phyloP scores from a whole-genome alignment of 2,113 vertebrate species.

The Melanerpes aurifrons region DNA sequence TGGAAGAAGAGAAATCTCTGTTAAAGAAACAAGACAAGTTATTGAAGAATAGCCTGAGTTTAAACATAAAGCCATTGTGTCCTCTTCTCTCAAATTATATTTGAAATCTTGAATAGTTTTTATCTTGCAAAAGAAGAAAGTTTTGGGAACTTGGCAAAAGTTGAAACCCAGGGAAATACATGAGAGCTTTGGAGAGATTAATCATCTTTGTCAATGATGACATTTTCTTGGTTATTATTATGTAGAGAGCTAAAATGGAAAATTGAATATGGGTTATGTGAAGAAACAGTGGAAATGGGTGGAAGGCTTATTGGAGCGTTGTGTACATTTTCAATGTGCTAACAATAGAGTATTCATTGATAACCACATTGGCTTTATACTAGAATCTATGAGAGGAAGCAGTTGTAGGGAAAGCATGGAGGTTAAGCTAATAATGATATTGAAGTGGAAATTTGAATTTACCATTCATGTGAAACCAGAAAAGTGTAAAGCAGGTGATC shows the following conservation, averaged over 20 bases:
- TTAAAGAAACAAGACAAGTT: neutral
- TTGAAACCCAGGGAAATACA: constrained; percentile 18
- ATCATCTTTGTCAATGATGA: neutral
- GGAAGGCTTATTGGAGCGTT: constrained; percentile 23
- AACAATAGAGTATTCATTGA: constrained; percentile 62
- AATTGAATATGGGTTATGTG: constrained; percentile 55
- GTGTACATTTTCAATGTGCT: constrained; percentile 25
- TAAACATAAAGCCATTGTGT: constrained; percentile 9
- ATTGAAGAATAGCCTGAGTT: constrained; percentile 27
- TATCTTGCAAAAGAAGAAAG: constrained; percentile 23
- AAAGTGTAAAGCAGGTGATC: neutral
- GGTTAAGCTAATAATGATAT: neutral
- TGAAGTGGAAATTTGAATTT: neutral
- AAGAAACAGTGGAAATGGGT: constrained; percentile 55
- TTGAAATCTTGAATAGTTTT: constrained; percentile 40
- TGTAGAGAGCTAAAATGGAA: constrained; percentile 42
- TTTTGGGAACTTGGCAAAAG: constrained; percentile 34
- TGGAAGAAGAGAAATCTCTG: neutral
- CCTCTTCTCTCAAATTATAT: neutral
- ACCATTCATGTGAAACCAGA: neutral
- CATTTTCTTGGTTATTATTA: constrained; percentile 19
- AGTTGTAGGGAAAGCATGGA: neutral
- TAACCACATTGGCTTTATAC: neutral
- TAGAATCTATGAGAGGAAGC: constrained; percentile 42
- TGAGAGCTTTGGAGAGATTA: constrained; percentile 22